Evolutionary conservation across 2,113 vertebrate species (phyloP), one percentile per base, ranked within the genome.

Genomic region (Rhinoderma darwinii): DNA sequence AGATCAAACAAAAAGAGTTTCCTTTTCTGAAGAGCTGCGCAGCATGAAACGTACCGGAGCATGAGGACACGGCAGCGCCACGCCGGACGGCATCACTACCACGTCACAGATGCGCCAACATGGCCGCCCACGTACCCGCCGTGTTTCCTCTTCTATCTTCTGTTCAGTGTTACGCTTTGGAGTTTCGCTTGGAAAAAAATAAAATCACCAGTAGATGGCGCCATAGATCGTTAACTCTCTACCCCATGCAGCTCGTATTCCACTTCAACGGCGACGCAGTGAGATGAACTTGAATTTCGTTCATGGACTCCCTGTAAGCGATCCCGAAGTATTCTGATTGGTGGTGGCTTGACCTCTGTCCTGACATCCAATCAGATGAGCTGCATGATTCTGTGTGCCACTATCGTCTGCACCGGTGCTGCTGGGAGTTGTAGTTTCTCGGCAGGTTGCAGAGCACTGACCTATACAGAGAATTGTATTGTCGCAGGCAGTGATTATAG

Each of bases 121-220:
- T 41, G 73, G 41, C 73, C n/a, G 25, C 39, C 25, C 1, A 22
- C 66, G n/a, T 44, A 12, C 41, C 41, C 73, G 15, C 27, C 10
- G 20, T 25, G 44, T 77, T 20, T 32, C 18, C 17, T 44, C 25
- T 44, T 76, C 39, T 7, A 17, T 17, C 15, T 54, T 35, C 17
- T 78, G 32, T 56, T 39, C 51, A 79, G 50, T 81, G 39, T 81
- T 81, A 81, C 20, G 22, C 44, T 75, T 75, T 56, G 17, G 37
- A 35, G 66, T 70, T 27, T 61, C 61, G 30, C 72, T 2, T 76
- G 74, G 74, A 76, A 10, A 12, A 35, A 66, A 35, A 35, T 7
- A 1, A n/a, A n/a, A 5, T 12, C 25, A 14, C 32, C 76, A 54
- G 14, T 32, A 59, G 30, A n/a, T 59, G 51, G 51, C 30, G 32